phyloP scores from a whole-genome alignment of 2,113 vertebrate species.

The Dinomys branickii region DNA sequence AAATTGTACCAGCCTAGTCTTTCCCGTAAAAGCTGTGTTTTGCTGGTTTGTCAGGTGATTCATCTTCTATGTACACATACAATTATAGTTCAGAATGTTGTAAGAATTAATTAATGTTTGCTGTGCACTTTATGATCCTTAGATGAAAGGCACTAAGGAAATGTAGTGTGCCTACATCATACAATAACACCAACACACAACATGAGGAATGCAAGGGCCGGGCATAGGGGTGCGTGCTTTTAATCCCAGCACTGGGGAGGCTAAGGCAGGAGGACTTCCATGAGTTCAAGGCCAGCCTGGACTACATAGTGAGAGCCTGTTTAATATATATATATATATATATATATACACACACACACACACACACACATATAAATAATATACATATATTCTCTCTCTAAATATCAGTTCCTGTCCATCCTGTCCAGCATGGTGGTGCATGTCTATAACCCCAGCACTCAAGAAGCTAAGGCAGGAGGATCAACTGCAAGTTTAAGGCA shows the following conservation, averaged over 20 bases:
- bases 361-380: too few species aligned
- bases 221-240: background rate
- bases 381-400: too few species aligned
- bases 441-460: background rate
- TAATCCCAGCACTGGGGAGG: background rate
- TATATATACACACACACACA: too few species aligned
- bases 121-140: conserved; percentile 39
- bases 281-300: background rate
- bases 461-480: background rate
- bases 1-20: conserved; percentile 33
- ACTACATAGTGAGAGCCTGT: background rate
- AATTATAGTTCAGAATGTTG: conserved; percentile 71
- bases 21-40: conserved; percentile 56
- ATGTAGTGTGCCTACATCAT: conserved; percentile 17
- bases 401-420: background rate
- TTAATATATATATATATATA: too few species aligned
- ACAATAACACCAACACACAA: background rate
- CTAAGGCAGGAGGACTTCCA: background rate
- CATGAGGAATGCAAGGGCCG: conserved; percentile 7
- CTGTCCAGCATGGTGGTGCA: background rate
- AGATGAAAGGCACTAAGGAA: conserved; percentile 73
- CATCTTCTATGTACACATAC: conserved; percentile 57
- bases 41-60: conserved; percentile 68
- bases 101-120: conserved; percentile 78
- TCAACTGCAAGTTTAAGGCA: background rate